Evolutionary conservation across 2,888 invertebrate genomes (phyloP), one percentile per base, ranked within the genome.

Genomic region (Platerodrilus igneus): DNA sequence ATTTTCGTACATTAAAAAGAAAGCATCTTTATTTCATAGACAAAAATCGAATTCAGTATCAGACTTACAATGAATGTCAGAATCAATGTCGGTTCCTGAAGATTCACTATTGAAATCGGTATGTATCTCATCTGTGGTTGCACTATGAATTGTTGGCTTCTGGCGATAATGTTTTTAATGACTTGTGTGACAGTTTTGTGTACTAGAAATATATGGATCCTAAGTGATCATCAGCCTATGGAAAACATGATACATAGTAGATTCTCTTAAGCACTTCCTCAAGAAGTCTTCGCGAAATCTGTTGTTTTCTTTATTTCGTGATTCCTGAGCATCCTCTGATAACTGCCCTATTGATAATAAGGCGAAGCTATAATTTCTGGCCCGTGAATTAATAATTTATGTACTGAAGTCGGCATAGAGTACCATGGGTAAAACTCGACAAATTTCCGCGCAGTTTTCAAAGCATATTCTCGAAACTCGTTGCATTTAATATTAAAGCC

Each of bases 371-470:
- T 45, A n/a, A 53, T 41, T 4, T 31, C 19, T 11, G 18, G 21
- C 7, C 48, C 45, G 38, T 53, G 53, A 8, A 53, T 37, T 5
- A 52, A 23, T 6, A 52, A 29, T 39, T 51, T 55, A 26, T 55
- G 50, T 3, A 55, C 39, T 9, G 35, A 38, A 5, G 39, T 20
- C 19, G 49, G 40, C 51, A 55, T 55, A 26, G 40, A 37, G 22
- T 48, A 54, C 47, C 53, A 54, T 3, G 41, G 14, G 18, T 53
- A 53, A 22, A 42, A 32, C 9, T 32, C 6, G 6, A 41, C 26
- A 41, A 21, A 45, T 7, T 34, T 17, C 13, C 22, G 2, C 2
- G 32, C 38, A 15, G 32, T 40, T 25, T 35, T 19, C 13, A 22
- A 21, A 18, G 33, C 30, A 14, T 37, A 42, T 16, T 19, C 16